Conservation (phyloP, 2,797 vertebrate species). For the Myotis vivesi region DNA sequence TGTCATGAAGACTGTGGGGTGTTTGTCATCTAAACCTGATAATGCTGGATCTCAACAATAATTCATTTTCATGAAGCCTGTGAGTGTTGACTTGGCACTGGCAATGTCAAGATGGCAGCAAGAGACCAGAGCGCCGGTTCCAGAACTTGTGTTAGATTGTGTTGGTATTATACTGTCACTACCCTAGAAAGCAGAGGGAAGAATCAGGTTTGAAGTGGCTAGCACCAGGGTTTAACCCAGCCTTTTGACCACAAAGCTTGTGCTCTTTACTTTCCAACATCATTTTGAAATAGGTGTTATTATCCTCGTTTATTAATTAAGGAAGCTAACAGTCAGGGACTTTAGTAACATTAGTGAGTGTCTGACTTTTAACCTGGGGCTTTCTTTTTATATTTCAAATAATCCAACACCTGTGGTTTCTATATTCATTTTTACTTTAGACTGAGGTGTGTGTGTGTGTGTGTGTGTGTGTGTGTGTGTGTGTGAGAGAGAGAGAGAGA, state of each 20-base stretch:
- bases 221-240: not conserved
- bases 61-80: not conserved
- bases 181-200: not conserved
- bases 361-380: not conserved
- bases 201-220: not conserved
- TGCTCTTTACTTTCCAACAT: not conserved
- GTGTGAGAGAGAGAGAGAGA: not conserved
- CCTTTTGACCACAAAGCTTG: not conserved
- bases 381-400: not conserved
- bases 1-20: not conserved
- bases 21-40: not conserved
- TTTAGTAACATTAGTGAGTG: not conserved
- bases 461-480: not conserved
- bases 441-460: not conserved
- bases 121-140: not conserved
- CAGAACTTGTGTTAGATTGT: fast-evolving
- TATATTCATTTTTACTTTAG: not conserved
- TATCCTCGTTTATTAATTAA: not conserved
- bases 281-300: not conserved
- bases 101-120: not conserved
- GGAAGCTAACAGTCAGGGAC: not conserved
- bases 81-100: not conserved
- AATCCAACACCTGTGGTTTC: not conserved
- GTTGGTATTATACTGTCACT: not conserved
- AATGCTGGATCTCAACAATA: not conserved